Evolutionary conservation across 2,888 invertebrate genomes (phyloP).

Genomic region (Phymatocera aterrima): DNA sequence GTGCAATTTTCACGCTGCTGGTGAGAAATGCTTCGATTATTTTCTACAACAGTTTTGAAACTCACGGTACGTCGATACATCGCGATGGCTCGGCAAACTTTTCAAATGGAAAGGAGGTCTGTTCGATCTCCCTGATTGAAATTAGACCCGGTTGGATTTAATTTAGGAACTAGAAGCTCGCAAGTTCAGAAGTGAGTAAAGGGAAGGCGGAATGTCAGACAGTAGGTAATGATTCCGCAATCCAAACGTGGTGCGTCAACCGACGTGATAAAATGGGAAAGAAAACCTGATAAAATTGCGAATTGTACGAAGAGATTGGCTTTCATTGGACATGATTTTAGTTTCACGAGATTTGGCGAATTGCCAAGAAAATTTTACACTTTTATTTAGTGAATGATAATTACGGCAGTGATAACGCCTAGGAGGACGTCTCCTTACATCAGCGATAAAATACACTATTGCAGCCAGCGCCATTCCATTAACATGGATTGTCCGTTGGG

Average conservation of each 20-base stretch:
- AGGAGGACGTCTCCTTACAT: neutral
- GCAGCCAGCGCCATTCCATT: neutral
- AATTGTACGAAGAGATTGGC: too few species aligned
- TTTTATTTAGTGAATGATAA: too few species aligned
- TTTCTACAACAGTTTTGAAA: too few species aligned
- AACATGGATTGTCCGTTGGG: neutral
- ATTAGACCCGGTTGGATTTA: neutral
- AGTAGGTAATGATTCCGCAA: neutral
- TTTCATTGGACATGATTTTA: too few species aligned
- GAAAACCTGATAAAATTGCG: neutral
- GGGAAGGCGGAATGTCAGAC: neutral
- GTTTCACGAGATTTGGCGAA: too few species aligned
- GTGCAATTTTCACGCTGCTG: too few species aligned
- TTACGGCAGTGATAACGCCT: neutral
- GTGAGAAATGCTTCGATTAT: too few species aligned
- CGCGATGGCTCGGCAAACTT: too few species aligned
- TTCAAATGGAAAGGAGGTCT: neutral
- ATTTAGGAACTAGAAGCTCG: constrained; percentile 1
- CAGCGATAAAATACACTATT: constrained; percentile 10
- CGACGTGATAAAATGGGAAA: neutral
- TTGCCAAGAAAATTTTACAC: too few species aligned
- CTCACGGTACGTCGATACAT: too few species aligned
- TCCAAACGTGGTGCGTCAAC: neutral
- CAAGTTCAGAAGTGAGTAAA: neutral
- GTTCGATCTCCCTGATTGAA: constrained; percentile 13